These are phyloP conservation scores for Gymnopithys bicolor DNA, from an alignment of 2,797 vertebrate genomes.

Conservation along the genomic window DNA sequence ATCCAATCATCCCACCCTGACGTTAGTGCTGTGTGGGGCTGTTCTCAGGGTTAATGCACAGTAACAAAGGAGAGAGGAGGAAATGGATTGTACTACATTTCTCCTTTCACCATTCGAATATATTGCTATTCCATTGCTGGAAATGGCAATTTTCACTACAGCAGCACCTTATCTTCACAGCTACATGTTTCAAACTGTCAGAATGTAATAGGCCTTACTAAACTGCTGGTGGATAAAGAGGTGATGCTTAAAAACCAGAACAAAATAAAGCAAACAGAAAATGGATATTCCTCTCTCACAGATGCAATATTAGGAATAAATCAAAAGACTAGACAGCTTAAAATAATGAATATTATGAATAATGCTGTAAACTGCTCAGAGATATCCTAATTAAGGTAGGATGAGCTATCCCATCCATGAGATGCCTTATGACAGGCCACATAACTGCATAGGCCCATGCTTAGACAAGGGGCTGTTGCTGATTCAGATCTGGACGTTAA, in stretches of 20 bases:
- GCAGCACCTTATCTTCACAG: neutral
- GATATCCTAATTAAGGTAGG: neutral
- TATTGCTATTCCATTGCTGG: neutral
- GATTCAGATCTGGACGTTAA: neutral
- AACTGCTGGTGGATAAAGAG: neutral
- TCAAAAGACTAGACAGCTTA: neutral
- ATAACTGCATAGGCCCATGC: neutral
- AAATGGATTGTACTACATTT: neutral
- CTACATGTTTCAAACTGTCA: neutral
- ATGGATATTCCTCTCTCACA: neutral
- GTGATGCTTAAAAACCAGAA: neutral
- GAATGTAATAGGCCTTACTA: neutral
- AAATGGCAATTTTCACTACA: neutral
- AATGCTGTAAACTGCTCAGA: neutral
- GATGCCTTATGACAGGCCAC: neutral
- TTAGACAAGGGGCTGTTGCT: neutral
- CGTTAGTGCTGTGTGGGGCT: neutral
- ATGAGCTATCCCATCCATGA: neutral
- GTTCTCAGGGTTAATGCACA: neutral
- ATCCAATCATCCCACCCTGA: neutral
- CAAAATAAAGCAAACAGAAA: neutral
- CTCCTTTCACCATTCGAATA: neutral
- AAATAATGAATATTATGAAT: neutral
- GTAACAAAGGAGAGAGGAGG: neutral
- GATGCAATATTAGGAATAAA: neutral